Evolutionary conservation across 2,113 vertebrate genomes (phyloP), one percentile per base, ranked within the genome.

Genomic region (Rhadina sibilatrix): DNA sequence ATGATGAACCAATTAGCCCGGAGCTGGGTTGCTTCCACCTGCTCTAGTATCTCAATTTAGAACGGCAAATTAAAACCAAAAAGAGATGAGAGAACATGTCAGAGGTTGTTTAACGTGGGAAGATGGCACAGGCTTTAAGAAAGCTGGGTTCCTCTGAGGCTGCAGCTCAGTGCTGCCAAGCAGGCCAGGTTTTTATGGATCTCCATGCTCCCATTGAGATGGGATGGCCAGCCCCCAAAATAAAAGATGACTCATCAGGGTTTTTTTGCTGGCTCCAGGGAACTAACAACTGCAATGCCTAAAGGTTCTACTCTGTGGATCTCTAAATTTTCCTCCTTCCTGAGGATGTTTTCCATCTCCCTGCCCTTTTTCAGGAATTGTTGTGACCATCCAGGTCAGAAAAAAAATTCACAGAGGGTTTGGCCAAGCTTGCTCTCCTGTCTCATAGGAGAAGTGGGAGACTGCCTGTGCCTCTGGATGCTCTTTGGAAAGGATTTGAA

Each of bases 1-100:
- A 95, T 97, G 97, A 97, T 98, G 98, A 98, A 97, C 97, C 96
- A 98, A 97, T 98, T 98, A 98, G 97, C 96, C 94, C 79, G 40
- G 90, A 98, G 96, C 96, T 97, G 94, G 80, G 83, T 69, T 95
- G 93, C 94, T 97, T 98, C 97, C 94, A 96, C 97, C 97, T 97
- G 92, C 95, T 97, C 97, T 96, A 97, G 95, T 96, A 94, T 97
- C 96, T 98, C 95, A 96, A 94, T 97, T 98, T 96, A 94, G 77
- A 96, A 95, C 16, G 83, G 92, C 59, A 96, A 97, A 97, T 98
- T 98, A 97, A 97, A 95, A 92, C 93, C 89, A 42, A 96, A 96
- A 93, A 72, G 84, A 90, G 96, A 95, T 56, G 46, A 56, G 87
- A 37, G 68, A 80, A 57, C 66, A 64, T 12, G 54, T 53, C 60